Conservation (phyloP, 2,888 invertebrate species). For the Amphipyra tragopoginis region DNA sequence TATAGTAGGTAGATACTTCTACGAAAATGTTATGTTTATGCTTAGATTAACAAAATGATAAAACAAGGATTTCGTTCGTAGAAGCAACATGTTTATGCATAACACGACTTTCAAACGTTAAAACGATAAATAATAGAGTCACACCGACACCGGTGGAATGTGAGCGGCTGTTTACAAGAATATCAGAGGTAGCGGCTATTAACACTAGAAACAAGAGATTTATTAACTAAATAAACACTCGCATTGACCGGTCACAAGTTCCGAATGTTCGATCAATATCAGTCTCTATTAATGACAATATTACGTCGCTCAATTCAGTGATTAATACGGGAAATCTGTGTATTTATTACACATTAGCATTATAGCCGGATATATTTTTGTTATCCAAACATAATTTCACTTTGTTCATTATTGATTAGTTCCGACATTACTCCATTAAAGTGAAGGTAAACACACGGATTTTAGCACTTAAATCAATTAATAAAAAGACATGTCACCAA, state of each 20-base stretch:
- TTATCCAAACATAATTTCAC: constrained; percentile 30
- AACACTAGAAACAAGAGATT: constrained; percentile 43
- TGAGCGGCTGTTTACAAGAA: constrained; percentile 54
- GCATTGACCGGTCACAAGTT: constrained; percentile 26
- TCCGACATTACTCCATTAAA: constrained; percentile 37
- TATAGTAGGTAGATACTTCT: constrained; percentile 14
- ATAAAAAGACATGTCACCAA: constrained; percentile 38
- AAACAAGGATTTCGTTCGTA: constrained; percentile 49
- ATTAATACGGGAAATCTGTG: constrained; percentile 37
- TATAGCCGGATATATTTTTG: constrained; percentile 25
- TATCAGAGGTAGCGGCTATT: constrained; percentile 43
- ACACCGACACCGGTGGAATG: constrained; percentile 60
- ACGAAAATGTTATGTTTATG: constrained; percentile 40
- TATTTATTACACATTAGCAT: constrained; percentile 33
- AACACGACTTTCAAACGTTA: constrained; percentile 66
- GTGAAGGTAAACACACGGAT: constrained; percentile 41
- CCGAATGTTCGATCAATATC: constrained; percentile 22
- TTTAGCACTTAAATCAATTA: constrained; percentile 42
- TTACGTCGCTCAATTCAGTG: constrained; percentile 22
- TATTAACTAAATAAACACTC: constrained; percentile 40
- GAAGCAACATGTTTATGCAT: constrained; percentile 65
- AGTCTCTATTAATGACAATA: constrained; percentile 21
- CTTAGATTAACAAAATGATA: constrained; percentile 52
- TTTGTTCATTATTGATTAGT: constrained; percentile 46
- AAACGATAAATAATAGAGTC: constrained; percentile 62